Conservation (phyloP, 2,113 vertebrate species). For the Smithornis capensis region DNA sequence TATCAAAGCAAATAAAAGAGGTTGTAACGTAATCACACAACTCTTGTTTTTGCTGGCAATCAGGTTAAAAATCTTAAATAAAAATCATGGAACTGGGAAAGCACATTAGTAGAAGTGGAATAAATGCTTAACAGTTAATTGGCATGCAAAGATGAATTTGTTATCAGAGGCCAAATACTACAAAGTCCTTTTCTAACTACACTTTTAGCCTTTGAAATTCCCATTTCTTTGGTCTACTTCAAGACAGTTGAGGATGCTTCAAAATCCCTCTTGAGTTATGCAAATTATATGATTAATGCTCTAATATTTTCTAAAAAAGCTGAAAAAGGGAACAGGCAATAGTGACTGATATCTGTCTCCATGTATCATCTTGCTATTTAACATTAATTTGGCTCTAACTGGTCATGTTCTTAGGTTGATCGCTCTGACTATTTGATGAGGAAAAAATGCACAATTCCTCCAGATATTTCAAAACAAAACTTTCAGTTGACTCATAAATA, state of each 20-base stretch:
- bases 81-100: not conserved
- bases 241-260: not conserved
- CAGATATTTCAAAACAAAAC: not conserved
- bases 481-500: not conserved
- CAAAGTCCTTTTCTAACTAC: not conserved
- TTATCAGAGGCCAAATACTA: not conserved
- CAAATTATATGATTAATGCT: not conserved
- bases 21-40: not conserved
- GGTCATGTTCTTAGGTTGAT: not conserved
- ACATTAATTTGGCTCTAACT: not conserved
- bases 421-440: not conserved
- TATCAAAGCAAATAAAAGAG: not conserved
- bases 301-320: not conserved
- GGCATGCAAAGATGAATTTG: not conserved
- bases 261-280: not conserved
- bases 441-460: not conserved
- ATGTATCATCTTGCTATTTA: not conserved
- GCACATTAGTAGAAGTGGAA: not conserved
- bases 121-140: not conserved
- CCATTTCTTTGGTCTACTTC: not conserved
- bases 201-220: conserved; percentile 18
- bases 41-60: not conserved
- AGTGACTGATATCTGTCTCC: not conserved
- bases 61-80: not conserved
- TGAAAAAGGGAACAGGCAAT: not conserved